phyloP scores from a whole-genome alignment of 2,888 invertebrate genomes.

The Aricia artaxerxes region DNA sequence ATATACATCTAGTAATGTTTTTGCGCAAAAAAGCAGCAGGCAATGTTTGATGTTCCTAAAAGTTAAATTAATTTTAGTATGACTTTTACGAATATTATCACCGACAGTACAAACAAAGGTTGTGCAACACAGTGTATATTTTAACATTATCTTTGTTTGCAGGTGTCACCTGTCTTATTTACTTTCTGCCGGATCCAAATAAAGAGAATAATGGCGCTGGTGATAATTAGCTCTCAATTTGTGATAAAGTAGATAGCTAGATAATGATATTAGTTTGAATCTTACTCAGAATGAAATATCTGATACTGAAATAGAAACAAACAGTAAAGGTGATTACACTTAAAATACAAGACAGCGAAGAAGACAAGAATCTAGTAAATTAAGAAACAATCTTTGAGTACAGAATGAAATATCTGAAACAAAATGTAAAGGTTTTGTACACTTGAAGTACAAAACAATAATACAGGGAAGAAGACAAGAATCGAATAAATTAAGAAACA shows the following conservation, averaged over 20 bases:
- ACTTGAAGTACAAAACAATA: not conserved
- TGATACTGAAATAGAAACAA: not conserved
- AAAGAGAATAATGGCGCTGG: slow-evolving; percentile 49
- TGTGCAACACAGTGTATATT: not conserved
- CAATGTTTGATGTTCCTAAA: not conserved
- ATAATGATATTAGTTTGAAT: not conserved
- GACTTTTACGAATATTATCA: not conserved
- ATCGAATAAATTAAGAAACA: too few species aligned
- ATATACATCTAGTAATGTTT: too few species aligned
- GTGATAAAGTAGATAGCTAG: not conserved
- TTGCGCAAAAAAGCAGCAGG: too few species aligned
- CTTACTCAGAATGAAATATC: not conserved
- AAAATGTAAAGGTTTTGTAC: too few species aligned
- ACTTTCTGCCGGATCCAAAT: slow-evolving; percentile 52
- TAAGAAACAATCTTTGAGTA: too few species aligned
- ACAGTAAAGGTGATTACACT: too few species aligned
- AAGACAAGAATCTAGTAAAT: not conserved
- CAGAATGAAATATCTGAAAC: not conserved
- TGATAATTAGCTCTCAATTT: slow-evolving; percentile 46
- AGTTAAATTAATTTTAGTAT: not conserved
- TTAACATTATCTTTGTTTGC: slow-evolving; percentile 40
- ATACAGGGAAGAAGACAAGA: not conserved
- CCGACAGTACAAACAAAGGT: not conserved
- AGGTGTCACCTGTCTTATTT: slow-evolving; percentile 52
- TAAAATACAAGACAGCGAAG: not conserved